phyloP scores from a whole-genome alignment of 2,888 invertebrate species.

The Sipha maydis region DNA sequence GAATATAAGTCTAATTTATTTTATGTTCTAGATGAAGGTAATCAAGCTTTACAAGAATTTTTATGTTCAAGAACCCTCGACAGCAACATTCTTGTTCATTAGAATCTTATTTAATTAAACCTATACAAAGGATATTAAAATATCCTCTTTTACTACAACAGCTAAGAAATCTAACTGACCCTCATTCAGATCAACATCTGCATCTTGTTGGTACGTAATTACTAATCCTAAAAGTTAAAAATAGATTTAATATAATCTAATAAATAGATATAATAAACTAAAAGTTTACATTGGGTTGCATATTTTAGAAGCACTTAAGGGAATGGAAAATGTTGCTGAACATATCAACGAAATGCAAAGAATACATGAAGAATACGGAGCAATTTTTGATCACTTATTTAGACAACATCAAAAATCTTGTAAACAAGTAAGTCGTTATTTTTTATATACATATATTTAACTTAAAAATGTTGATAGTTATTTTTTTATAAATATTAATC shows the following conservation, averaged over 20 bases:
- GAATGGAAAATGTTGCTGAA: slow-evolving; percentile 98
- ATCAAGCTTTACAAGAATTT: slow-evolving; percentile 95
- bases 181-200: slow-evolving; percentile 91
- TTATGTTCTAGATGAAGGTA: slow-evolving; percentile 83
- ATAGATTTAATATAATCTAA: too few species aligned
- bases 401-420: slow-evolving; percentile 94
- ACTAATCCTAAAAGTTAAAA: neutral
- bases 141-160: slow-evolving; percentile 95
- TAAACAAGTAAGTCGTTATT: slow-evolving; percentile 69
- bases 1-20: slow-evolving; percentile 65
- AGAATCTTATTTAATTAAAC: slow-evolving; percentile 98
- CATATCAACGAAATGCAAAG: slow-evolving; percentile 99
- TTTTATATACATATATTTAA: neutral
- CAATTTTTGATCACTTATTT: slow-evolving; percentile 96
- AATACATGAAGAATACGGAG: slow-evolving; percentile 98
- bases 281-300: slow-evolving; percentile 16
- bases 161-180: slow-evolving; percentile 91
- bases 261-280: neutral
- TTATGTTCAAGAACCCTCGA: slow-evolving; percentile 90
- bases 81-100: slow-evolving; percentile 96
- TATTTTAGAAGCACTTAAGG: slow-evolving; percentile 88
- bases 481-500: neutral
- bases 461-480: neutral
- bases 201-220: slow-evolving; percentile 84
- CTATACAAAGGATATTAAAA: slow-evolving; percentile 97